phyloP scores from a whole-genome alignment of 2,888 invertebrate genomes.

The Leptopilina syphax region DNA sequence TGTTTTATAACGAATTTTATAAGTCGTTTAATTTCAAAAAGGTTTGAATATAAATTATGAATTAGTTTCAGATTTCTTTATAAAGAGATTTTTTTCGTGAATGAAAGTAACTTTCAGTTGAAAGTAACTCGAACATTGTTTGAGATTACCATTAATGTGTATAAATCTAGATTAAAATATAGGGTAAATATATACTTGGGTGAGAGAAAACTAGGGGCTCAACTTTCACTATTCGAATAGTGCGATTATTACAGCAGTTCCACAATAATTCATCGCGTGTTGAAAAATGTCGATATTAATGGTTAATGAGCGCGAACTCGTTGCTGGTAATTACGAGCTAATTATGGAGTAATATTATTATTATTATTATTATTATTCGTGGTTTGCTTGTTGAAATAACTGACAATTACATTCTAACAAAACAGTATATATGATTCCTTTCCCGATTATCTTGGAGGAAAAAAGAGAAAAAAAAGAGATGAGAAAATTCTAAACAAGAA shows the following conservation, averaged over 20 bases:
- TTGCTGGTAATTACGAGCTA: conserved; percentile 26
- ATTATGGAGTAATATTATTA: conserved; percentile 34
- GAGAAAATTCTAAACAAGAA: too few relatives aligned
- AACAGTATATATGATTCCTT: not conserved
- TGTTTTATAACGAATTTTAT: too few relatives aligned
- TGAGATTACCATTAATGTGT: not conserved
- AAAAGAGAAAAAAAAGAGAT: too few relatives aligned
- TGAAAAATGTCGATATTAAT: conserved; percentile 27
- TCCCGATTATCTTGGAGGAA: conserved; percentile 4
- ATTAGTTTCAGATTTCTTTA: too few relatives aligned
- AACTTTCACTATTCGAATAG: conserved; percentile 8
- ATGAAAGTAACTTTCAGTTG: too few relatives aligned
- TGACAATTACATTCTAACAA: conserved; percentile 16
- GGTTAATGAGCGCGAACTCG: conserved; percentile 15
- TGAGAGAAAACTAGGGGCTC: not conserved
- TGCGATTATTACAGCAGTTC: conserved; percentile 10
- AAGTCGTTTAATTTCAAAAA: too few relatives aligned
- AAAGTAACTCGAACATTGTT: too few relatives aligned
- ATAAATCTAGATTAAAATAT: not conserved
- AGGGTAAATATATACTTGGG: not conserved
- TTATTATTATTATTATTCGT: conserved; percentile 24
- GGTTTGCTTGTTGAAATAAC: conserved; percentile 13
- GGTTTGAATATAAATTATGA: too few relatives aligned
- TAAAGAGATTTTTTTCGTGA: too few relatives aligned
- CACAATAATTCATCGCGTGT: conserved; percentile 32